Evolutionary conservation across 2,888 invertebrate species (phyloP).

Genomic region (Machimus atricapillus): DNA sequence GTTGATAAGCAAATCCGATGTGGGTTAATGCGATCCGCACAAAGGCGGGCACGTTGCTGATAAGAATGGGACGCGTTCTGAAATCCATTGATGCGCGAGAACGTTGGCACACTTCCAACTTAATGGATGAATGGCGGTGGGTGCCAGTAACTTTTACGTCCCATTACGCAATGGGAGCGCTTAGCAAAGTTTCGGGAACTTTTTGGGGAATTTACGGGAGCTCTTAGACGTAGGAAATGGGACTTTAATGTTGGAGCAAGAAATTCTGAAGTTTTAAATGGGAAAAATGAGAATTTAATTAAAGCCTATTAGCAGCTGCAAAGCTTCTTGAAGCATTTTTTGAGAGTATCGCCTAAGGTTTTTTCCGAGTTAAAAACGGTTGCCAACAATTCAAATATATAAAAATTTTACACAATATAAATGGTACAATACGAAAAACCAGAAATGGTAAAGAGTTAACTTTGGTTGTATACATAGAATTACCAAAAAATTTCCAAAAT

Average conservation of each 20-base stretch:
- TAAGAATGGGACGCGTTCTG: background rate
- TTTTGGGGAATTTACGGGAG: background rate
- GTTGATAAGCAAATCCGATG: background rate
- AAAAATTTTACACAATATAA: too few relatives aligned
- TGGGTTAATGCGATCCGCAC: background rate
- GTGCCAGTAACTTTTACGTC: background rate
- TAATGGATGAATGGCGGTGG: background rate
- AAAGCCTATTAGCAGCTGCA: background rate
- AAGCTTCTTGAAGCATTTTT: background rate
- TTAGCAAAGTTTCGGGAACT: background rate
- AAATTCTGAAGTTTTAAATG: background rate
- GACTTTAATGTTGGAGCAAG: background rate
- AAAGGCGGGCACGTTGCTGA: background rate
- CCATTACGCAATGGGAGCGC: background rate
- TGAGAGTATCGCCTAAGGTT: background rate
- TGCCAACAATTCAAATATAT: too few relatives aligned
- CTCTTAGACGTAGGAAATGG: background rate
- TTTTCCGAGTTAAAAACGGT: background rate
- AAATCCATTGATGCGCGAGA: background rate
- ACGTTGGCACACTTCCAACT: background rate
- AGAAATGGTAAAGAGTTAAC: too few relatives aligned
- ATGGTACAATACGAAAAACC: too few relatives aligned
- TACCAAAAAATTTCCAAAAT: too few relatives aligned
- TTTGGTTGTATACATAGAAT: too few relatives aligned
- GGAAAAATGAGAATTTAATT: background rate